Base-by-base conservation (phyloP, 2,113 vertebrate genomes). In the Aegotheles bennettii region DNA sequence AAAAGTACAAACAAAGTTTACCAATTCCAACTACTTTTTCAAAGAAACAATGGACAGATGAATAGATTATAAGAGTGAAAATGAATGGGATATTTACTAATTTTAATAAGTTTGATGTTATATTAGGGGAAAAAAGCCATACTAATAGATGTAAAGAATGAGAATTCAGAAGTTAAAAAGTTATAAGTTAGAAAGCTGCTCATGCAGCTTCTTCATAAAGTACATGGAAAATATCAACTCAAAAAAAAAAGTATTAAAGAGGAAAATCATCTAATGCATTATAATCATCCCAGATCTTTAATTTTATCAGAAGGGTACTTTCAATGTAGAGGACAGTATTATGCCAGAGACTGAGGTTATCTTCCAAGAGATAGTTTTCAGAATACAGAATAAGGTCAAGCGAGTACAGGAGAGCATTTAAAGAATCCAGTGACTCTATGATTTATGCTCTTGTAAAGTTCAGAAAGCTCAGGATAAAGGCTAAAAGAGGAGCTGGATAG, bases 371-470 rank as follows among this genome's bases (percentile, higher is more conserved):
- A 83, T 6, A 81, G 68, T 70, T 86, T 95, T 77, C 81, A 95
- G 76, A 94, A 87, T 89, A 84, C 7, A 67, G 64, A 95, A 88
- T 79, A 94, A 92, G 87, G 80, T 87, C 87, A 96, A 89, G 68
- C 13, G n/a, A 89, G 60, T 87, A 89, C 20, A 87, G 51, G 19
- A 57, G n/a, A 74, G 17, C 3, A 0, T 84, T 77, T 91, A 82
- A 94, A 93, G 43, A 91, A 81, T 8, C 33, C 43, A 47, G 40
- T 75, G 29, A 81, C 51, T 90, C 67, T 70, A n/a, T 31, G 48
- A 95, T 87, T 91, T 93, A 94, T 54, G 28, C 45, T 84, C 70
- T 54, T 90, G 80, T 54, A 91, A 94, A 91, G 95, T 94, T 93
- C 84, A 93, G 71, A 91, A 94, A 91, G 64, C 65, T 89, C 6